Percentiles rank a stretch among this genome's conserved stretches.
Evolutionary conservation across 2,797 vertebrate genomes (phyloP).

Genomic region (Danio tinwini): DNA sequence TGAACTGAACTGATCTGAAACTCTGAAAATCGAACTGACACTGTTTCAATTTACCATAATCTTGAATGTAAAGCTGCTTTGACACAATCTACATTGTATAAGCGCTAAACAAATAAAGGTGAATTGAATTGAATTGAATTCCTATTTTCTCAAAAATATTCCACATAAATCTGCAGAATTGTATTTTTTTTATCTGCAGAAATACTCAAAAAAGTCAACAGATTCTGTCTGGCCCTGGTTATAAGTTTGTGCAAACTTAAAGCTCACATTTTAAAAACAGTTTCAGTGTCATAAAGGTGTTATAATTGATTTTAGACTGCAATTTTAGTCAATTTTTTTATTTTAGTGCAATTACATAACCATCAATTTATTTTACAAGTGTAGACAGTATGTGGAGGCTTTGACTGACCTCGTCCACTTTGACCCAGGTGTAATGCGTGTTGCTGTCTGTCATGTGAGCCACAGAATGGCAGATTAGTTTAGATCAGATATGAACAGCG

Average conservation of each 20-base stretch:
- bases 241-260: neutral
- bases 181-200: too few relatives aligned
- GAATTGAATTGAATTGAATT: too few relatives aligned
- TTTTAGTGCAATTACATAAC: neutral
- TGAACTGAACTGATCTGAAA: too few relatives aligned
- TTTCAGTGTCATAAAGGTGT: neutral
- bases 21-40: too few relatives aligned
- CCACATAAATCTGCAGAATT: too few relatives aligned
- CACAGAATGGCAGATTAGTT: conserved; percentile 32
- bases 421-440: conserved; percentile 29
- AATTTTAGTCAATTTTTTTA: neutral
- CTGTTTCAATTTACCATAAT: too few relatives aligned
- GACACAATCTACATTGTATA: too few relatives aligned
- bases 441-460: conserved; percentile 43
- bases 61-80: too few relatives aligned
- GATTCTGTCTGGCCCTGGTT: too few relatives aligned
- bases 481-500: conserved; percentile 12
- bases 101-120: too few relatives aligned
- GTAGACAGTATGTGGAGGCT: neutral
- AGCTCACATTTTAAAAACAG: neutral
- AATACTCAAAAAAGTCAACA: too few relatives aligned
- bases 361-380: neutral
- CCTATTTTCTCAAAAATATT: too few relatives aligned
- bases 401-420: neutral
- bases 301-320: neutral